These are phyloP conservation scores for Orthosia gracilis DNA, from an alignment of 2,888 invertebrate species.

Conservation along the genomic window DNA sequence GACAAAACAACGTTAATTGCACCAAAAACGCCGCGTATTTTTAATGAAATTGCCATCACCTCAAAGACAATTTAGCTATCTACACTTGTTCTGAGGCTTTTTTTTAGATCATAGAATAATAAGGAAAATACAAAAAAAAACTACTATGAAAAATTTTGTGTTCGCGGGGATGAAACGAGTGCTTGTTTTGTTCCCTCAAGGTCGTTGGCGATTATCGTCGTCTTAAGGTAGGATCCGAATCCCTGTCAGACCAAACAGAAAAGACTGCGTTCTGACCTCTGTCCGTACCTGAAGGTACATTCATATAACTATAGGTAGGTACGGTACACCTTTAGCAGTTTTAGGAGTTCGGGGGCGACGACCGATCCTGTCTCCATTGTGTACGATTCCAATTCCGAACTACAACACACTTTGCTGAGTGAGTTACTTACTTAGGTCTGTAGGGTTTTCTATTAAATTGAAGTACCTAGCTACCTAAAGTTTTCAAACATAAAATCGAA, in stretches of 20 bases:
- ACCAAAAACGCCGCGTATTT: too few species aligned
- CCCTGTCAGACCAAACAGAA: not conserved
- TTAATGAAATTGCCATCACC: too few species aligned
- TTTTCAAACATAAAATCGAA: not conserved
- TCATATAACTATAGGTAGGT: not conserved
- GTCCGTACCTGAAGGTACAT: conserved; percentile 1
- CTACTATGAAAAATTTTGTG: too few species aligned
- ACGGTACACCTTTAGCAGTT: conserved; percentile 38
- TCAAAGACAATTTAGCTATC: too few species aligned
- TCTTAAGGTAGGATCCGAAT: too few species aligned
- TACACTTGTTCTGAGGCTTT: too few species aligned
- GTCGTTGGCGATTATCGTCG: too few species aligned
- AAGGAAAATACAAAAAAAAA: too few species aligned
- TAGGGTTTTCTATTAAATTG: conserved; percentile 1
- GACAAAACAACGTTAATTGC: too few species aligned
- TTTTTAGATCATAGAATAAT: too few species aligned
- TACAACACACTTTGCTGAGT: conserved; percentile 41
- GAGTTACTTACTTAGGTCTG: not conserved
- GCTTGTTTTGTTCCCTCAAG: too few species aligned
- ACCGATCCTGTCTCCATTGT: conserved; percentile 45
- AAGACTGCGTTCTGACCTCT: conserved; percentile 12
- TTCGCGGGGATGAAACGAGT: too few species aligned
- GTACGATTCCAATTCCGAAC: conserved; percentile 43
- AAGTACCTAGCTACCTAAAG: not conserved
- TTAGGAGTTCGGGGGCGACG: conserved; percentile 17